phyloP scores from a whole-genome alignment of 2,888 invertebrate species.

The Hydroisotoma schaefferi region DNA sequence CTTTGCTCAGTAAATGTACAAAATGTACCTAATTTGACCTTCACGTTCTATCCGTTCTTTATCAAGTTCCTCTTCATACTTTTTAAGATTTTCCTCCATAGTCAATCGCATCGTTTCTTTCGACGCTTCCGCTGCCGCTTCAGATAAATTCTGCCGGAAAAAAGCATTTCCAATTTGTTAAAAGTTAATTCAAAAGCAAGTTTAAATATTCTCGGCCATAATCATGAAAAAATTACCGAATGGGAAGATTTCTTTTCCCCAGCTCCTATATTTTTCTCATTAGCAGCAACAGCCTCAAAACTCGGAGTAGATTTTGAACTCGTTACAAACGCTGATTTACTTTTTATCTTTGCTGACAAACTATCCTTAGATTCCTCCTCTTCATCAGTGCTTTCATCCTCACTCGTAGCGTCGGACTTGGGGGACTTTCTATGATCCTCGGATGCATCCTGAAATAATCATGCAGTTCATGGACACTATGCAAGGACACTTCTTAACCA shows the following conservation, averaged over 20 bases:
- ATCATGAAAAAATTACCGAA: too few species aligned
- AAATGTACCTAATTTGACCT: constrained; percentile 32
- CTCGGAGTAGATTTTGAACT: too few species aligned
- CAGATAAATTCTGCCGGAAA: background rate
- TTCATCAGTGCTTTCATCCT: constrained; percentile 6
- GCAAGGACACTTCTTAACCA: too few species aligned
- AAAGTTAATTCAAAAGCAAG: too few species aligned
- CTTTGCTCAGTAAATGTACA: too few species aligned
- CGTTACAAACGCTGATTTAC: too few species aligned
- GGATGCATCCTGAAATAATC: background rate
- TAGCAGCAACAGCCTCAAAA: too few species aligned
- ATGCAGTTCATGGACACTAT: background rate
- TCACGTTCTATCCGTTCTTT: constrained; percentile 54
- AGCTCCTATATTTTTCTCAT: too few species aligned
- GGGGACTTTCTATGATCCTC: too few species aligned
- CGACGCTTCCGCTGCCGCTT: constrained; percentile 10
- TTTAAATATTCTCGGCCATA: too few species aligned
- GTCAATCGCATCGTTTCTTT: constrained; percentile 49
- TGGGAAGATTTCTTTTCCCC: background rate
- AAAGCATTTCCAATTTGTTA: too few species aligned
- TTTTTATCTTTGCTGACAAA: too few species aligned
- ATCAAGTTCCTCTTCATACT: constrained; percentile 56
- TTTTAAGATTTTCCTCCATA: constrained; percentile 53
- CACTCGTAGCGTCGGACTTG: constrained; percentile 8
- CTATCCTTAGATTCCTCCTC: background rate